Percentiles rank a stretch among this genome's conserved stretches.
Conservation (phyloP, 2,888 invertebrate species). For the Melipona bicolor region DNA sequence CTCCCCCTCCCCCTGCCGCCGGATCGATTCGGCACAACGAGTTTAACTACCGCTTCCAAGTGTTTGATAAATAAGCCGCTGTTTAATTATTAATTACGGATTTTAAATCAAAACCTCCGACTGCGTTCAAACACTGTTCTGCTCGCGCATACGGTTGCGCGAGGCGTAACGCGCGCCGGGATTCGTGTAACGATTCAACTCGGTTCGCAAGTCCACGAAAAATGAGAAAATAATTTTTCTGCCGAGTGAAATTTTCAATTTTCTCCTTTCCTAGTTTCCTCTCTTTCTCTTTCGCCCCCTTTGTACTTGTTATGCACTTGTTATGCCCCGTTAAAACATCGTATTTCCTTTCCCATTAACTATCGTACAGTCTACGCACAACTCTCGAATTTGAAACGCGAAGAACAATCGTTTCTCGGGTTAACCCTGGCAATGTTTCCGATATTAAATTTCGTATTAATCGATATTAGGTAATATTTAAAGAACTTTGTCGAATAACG, state of each 20-base stretch:
- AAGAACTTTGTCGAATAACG: no score
- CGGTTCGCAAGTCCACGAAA: neutral
- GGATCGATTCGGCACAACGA: neutral
- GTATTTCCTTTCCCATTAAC: neutral
- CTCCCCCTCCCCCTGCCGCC: neutral
- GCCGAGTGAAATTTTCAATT: neutral
- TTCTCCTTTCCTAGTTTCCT: neutral
- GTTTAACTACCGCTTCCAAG: neutral
- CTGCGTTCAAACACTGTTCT: neutral
- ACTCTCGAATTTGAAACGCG: neutral
- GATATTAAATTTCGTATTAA: neutral
- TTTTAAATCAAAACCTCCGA: neutral
- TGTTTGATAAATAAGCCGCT: slow-evolving; percentile 14
- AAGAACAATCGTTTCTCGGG: neutral
- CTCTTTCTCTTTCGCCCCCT: neutral
- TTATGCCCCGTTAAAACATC: neutral
- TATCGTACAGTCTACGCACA: neutral
- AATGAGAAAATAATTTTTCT: slow-evolving; percentile 4
- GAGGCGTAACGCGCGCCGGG: no score
- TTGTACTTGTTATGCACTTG: neutral
- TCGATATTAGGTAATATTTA: no score
- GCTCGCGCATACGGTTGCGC: no score
- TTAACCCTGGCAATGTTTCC: no score
- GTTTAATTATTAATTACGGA: slow-evolving; percentile 25
- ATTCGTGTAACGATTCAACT: neutral